Base-by-base conservation (phyloP, 2,888 invertebrate genomes). In the Helicoverpa assulta region DNA sequence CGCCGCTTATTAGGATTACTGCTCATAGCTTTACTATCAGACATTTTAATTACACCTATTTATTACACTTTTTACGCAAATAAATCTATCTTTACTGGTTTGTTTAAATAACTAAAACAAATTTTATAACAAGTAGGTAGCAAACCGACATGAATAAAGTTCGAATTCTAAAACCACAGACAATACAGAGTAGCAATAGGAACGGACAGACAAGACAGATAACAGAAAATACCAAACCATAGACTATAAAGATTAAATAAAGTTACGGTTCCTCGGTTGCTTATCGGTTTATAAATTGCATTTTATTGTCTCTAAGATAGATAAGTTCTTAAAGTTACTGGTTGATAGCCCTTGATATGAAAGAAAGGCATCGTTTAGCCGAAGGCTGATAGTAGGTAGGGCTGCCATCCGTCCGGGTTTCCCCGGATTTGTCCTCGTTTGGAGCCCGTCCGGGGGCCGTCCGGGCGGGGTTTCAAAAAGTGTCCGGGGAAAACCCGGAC, bases 1-100 rank as follows among this genome's bases (percentile, higher is more conserved):
- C 71, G 64, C 1, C 63, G 55, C 51, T 58, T 67, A 40, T 12
- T 71, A 12, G 47, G 16, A 40, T n/a, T 21, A n/a, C 10, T 33
- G 14, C n/a, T 37, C 26, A 18, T 29, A 0, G 33, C 29, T 61
- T 37, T 55, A 26, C n/a, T n/a, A 12, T 26, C 64, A 19, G 51
- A 21, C 64, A 64, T 64, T 57, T 50, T 64, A 14, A 14, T 12
- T 6, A 47, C 2, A 2, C 12, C 43, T 43, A n/a, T 4, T 47
- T 26, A 53, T 14, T 40, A 40, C 10, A 3, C 40, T 14, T 40
- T 40, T 12, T 40, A 40, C 4, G 40, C 40, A 40, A 4, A 14
- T 33, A 40, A 40, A 40, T 40, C 0, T 12, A 14, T 10, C 47
- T 16, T 47, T n/a, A n/a, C 5, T 47, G n/a, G n/a, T n/a, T 47